These are phyloP conservation scores for Amblyraja radiata DNA, from an alignment of 2,797 vertebrate genomes.

Conservation along the genomic window DNA sequence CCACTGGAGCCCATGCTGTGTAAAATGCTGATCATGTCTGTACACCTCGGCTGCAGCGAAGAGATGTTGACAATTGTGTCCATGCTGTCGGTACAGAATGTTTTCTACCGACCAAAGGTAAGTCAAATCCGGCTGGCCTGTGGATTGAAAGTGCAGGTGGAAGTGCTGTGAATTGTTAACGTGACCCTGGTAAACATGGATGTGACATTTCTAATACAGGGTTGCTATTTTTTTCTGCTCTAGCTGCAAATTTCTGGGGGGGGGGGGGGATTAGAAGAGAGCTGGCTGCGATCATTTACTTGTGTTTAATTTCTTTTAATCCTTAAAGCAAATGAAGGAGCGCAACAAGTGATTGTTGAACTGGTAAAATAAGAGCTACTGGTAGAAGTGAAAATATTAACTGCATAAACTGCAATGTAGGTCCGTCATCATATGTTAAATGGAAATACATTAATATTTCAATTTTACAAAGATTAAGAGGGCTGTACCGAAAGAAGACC, in stretches of 20 bases:
- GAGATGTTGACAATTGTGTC: constrained; percentile 98
- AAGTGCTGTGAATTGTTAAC: neutral
- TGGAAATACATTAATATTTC: neutral
- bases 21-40: constrained; percentile 99
- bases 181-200: neutral
- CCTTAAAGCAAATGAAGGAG: neutral
- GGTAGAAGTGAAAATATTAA: neutral
- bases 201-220: neutral
- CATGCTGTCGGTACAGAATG: constrained; percentile 96
- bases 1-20: constrained; percentile 97
- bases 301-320: neutral
- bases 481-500: neutral
- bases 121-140: neutral
- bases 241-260: neutral
- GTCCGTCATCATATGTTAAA: neutral
- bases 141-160: neutral
- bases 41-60: constrained; percentile 93
- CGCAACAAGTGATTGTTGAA: neutral
- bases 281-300: neutral
- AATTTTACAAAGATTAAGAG: neutral
- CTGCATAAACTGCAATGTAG: neutral
- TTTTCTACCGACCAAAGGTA: constrained; percentile 96
- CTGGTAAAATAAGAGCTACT: neutral
- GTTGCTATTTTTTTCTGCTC: neutral
- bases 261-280: neutral